Evolutionary conservation across 2,113 vertebrate genomes (phyloP).

Genomic region (Sylvilagus bachmani): DNA sequence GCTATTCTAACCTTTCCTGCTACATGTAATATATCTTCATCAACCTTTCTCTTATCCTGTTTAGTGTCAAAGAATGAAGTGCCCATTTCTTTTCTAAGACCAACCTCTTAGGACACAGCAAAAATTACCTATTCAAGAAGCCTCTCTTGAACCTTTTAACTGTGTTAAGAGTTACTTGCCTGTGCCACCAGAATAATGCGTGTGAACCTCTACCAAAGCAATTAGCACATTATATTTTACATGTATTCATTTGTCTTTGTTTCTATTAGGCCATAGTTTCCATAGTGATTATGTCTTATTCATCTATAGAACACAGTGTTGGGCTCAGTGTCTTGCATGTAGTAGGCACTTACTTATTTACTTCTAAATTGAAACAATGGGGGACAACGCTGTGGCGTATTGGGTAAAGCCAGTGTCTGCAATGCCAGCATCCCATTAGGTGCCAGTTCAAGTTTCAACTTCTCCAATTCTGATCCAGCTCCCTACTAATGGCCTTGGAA

Average conservation of each 20-base stretch:
- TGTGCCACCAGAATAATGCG: not conserved
- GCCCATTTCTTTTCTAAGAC: not conserved
- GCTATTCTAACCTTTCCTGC: not conserved
- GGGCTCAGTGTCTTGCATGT: not conserved
- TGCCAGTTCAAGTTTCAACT: no score
- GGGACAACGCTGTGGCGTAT: no score
- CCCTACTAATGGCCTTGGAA: no score
- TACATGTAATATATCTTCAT: not conserved
- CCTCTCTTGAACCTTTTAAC: not conserved
- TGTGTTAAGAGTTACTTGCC: not conserved
- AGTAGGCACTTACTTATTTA: constrained; percentile 51
- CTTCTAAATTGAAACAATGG: not conserved
- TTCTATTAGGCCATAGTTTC: not conserved
- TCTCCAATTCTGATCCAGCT: no score
- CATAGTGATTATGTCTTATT: constrained; percentile 13
- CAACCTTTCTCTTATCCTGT: constrained; percentile 1
- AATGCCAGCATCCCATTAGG: no score
- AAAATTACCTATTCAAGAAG: constrained; percentile 28
- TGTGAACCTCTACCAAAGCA: constrained; percentile 16
- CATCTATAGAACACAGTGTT: not conserved
- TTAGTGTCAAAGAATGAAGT: constrained; percentile 3
- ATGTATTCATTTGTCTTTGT: not conserved
- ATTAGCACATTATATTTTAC: constrained; percentile 13
- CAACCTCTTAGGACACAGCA: constrained; percentile 26
- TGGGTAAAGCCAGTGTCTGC: no score